Evolutionary conservation across 2,888 invertebrate genomes (phyloP), one percentile per base, ranked within the genome.

Genomic region (Neoitamus cyanurus): DNA sequence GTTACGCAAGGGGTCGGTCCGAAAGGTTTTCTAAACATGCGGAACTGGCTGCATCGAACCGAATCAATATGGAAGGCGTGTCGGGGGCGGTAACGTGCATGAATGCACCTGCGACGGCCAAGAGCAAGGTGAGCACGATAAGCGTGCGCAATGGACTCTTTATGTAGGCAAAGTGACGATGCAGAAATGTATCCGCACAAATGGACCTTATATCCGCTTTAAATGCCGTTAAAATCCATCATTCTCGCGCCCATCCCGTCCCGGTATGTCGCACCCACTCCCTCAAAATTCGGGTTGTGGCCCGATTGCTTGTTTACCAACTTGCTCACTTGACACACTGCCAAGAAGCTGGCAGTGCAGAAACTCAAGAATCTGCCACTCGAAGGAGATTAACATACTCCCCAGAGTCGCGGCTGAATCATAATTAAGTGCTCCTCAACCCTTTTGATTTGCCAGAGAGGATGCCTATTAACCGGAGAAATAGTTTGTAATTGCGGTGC

Each of bases 381-480:
- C 68, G 11, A 69, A 5, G 31, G 25, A 82, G 20, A 68, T 69
- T 34, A 82, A 30, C 28, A 37, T 37, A 20, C 20, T 37, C 37
- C 20, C 31, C 28, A 69, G 36, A 69, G 37, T 68, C 28, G 82
- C 31, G 82, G 30, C 13, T 80, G 82, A 82, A 82, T 82, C 36
- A 82, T 82, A 82, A 82, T 82, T 82, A 82, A 82, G 82, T 82
- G 69, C 68, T 82, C 25, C 82, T 82, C 82, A 68, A 82, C 68
- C 69, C 68, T 36, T 37, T 69, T 69, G 58, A 31, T 28, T 31
- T 42, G 77, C 13, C n/a, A 6, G 25, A 69, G 69, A 69, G 36
- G 82, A 82, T 28, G 82, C 37, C 68, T 82, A 82, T 82, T 82
- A 82, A 82, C 82, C 82, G 36, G 37, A 28, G 69, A 37, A 68